Evolutionary conservation across 2,113 vertebrate genomes (phyloP).

Genomic region (Uropsilus gracilis): DNA sequence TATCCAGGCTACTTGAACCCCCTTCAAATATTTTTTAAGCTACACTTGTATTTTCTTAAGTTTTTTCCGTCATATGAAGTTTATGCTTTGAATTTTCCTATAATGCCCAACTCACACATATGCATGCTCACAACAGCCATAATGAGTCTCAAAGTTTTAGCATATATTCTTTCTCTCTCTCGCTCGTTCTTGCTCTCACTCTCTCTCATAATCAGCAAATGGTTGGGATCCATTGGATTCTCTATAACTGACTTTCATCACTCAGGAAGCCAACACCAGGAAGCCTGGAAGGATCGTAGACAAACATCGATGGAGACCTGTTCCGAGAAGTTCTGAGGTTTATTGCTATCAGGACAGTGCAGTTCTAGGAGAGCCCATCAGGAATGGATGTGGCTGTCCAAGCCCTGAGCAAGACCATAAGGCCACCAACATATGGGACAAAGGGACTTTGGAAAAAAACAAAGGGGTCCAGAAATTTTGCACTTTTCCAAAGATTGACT

Average conservation of each 20-base stretch:
- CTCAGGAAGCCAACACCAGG: background rate
- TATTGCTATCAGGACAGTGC: no score
- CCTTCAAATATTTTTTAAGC: background rate
- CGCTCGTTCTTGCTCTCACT: no score
- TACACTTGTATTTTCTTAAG: background rate
- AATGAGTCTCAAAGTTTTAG: background rate
- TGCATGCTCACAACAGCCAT: background rate
- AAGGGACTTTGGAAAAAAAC: background rate
- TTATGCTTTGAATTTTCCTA: background rate
- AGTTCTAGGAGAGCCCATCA: no score
- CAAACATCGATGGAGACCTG: background rate
- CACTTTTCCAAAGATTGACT: background rate
- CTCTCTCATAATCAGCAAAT: background rate
- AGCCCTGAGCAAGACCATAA: background rate
- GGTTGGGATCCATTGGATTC: background rate
- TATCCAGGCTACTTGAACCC: accelerated
- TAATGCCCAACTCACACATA: background rate
- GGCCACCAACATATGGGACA: background rate
- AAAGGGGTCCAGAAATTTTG: accelerated
- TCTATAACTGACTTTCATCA: background rate
- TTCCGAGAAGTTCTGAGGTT: background rate
- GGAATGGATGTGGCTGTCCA: background rate
- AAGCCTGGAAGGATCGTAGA: background rate
- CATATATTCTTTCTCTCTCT: background rate
- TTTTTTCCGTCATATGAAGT: background rate